Evolutionary conservation across 1,140 invertebrate species (phyloP).

Genomic region (Drosophila funebris): DNA sequence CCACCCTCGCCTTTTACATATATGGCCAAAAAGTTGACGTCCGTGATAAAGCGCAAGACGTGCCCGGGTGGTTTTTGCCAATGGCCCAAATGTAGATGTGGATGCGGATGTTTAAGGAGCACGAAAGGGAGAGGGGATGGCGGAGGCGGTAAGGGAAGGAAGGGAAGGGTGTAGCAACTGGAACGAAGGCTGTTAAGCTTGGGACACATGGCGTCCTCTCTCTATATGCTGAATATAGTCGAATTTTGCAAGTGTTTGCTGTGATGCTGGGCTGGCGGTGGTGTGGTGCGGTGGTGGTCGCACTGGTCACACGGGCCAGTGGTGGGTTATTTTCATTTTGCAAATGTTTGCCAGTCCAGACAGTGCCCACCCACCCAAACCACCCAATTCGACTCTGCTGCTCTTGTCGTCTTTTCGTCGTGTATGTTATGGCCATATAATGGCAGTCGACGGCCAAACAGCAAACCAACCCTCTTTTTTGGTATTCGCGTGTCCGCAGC

Average conservation of each 20-base stretch:
- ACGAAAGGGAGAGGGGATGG: background rate
- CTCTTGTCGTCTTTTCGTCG: constrained; percentile 15
- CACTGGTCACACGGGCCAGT: constrained; percentile 66
- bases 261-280: background rate
- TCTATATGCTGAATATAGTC: constrained; percentile 24
- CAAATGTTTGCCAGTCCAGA: constrained; percentile 56
- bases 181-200: background rate
- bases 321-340: constrained; percentile 74
- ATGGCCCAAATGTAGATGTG: constrained; percentile 8
- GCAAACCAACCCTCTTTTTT: background rate
- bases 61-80: constrained; percentile 52
- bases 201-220: constrained; percentile 40
- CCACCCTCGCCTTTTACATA: constrained; percentile 75
- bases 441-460: constrained; percentile 24
- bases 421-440: constrained; percentile 53
- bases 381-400: background rate
- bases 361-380: background rate
- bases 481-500: background rate
- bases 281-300: constrained; percentile 40
- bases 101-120: background rate
- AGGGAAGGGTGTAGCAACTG: constrained; percentile 38
- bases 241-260: constrained; percentile 45
- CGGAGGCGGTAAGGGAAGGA: background rate
- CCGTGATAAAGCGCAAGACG: constrained; percentile 45
- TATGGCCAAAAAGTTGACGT: constrained; percentile 70